Base-by-base conservation (phyloP, 2,797 vertebrate species). In the Agapornis canus region DNA sequence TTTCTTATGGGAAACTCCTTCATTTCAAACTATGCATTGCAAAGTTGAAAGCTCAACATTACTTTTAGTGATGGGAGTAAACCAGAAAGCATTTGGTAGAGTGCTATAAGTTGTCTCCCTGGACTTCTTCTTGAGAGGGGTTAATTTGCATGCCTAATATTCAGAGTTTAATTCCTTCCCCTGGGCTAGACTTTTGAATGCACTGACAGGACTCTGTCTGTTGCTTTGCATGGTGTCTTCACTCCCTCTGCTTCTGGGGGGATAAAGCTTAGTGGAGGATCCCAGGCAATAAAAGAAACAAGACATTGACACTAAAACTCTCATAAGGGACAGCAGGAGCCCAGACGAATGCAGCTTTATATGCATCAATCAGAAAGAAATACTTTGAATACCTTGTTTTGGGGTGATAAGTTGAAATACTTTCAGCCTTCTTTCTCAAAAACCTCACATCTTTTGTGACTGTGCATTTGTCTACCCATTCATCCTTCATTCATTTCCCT, bases 141-240 rank as follows among this genome's bases (percentile, higher is more conserved):
- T 66, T 93, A 89, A 92, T 93, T 85, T 92, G 77, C 83, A 76
- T 94, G 73, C 56, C 81, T 93, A 92, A 90, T 86, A 84, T 39
- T 88, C 26, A 21, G 16, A 79, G 16, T 65, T 63, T 88, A 90
- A 95, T 92, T 91, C 66, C n/a, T 7, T 92, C 89, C 65, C 63
- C 25, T 86, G 76, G 47, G 65, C 69, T 76, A 71, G 27, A n/a
- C 42, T 81, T 92, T 54, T 72, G 61, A 84, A 12, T 26, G 32
- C 27, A 68, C 32, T 51, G 37, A 54, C 51, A 77, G 45, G 22
- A 32, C 83, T 73, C 52, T 65, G 52, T 21, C 47, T 54, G 26
- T 17, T 80, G 48, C 32, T 87, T 63, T 78, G 39, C 43, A 8
- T 13, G 17, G 56, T 68, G 40, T 69, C 80, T 91, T 90, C 35